Base-by-base conservation (phyloP, 2,113 vertebrate species). In the Leuciscus idus region DNA sequence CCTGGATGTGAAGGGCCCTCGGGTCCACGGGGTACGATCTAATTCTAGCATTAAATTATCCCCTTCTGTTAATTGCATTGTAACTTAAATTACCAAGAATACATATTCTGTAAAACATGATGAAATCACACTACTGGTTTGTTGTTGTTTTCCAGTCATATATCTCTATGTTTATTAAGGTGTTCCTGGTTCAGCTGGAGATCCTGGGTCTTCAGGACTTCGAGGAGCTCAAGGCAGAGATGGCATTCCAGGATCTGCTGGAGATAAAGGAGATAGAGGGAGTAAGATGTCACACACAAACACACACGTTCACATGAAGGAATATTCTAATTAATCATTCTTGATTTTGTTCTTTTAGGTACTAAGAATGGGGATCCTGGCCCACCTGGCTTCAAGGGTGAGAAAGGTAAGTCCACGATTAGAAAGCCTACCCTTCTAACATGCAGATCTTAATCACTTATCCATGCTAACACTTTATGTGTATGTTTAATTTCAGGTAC, bases 11-110 rank as follows among this genome's bases (percentile, higher is more conserved):
- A 21, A 36, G 94, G 95, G 52, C 74, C 70, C 19, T 70, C 23
- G 0, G 94, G 94, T 6, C 83, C 87, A 4, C 88, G 90, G 91
- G 95, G 94, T 95, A 50, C n/a, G 1, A 83, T 36, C 64, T n/a
- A 5, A 33, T 13, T 50, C 43, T 81, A 15, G 10, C 39, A 23
- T 59, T n/a, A 39, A 9, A 57, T 57, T 7, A 57, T 21, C 55
- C 55, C 55, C 19, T 57, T 57, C 55, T 57, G 19, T 57, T 62
- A 62, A 43, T 46, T 39, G 33, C 12, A 62, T 46, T 36, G 30
- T 21, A 36, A 55, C 30, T 30, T 33, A 36, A 6, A 70, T 5
- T 2, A 75, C 2, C 43, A 70, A 3, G 0, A 50, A 50, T 43
- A 11, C 9, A 11, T 46, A 43, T 43, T 43, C 36, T 23, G 43